These are phyloP conservation scores for Aphaenogaster floridana DNA, from an alignment of 1,140 invertebrate genomes.

Conservation along the genomic window DNA sequence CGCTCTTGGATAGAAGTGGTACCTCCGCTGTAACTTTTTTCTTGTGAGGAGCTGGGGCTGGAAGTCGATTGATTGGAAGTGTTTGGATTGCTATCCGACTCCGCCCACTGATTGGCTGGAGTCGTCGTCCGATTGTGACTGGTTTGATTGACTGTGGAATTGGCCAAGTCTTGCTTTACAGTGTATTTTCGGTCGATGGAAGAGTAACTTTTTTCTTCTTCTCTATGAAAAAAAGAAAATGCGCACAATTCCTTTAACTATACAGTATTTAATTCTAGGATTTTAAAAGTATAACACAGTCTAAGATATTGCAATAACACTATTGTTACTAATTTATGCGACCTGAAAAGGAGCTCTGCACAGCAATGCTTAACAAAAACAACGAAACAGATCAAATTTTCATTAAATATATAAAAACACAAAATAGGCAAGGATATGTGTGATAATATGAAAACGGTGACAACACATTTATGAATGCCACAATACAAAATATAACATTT, in stretches of 20 bases:
- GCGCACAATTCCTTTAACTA: constrained; percentile 13
- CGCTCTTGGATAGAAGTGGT: constrained; percentile 69
- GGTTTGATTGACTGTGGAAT: constrained; percentile 80
- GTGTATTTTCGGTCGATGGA: constrained; percentile 93
- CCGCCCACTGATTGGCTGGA: constrained; percentile 85
- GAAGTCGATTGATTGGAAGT: constrained; percentile 76
- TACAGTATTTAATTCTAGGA: not conserved
- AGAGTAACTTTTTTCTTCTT: constrained; percentile 92
- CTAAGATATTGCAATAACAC: not conserved
- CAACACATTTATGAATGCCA: not conserved
- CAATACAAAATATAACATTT: constrained; percentile 4
- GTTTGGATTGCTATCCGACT: constrained; percentile 84
- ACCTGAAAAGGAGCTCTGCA: constrained; percentile 2
- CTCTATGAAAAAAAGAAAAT: constrained; percentile 86
- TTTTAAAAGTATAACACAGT: not conserved
- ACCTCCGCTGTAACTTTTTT: constrained; percentile 78
- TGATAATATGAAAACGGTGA: not conserved
- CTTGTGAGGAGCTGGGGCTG: constrained; percentile 77
- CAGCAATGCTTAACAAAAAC: not conserved
- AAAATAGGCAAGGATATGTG: not conserved
- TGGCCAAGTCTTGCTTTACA: constrained; percentile 83
- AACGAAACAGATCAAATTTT: not conserved
- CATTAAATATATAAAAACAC: constrained; percentile 5
- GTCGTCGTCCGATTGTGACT: constrained; percentile 85
- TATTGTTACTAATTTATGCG: not conserved